These are phyloP conservation scores for Cryptoprocta ferox DNA, from an alignment of 2,797 vertebrate genomes.

Conservation along the genomic window DNA sequence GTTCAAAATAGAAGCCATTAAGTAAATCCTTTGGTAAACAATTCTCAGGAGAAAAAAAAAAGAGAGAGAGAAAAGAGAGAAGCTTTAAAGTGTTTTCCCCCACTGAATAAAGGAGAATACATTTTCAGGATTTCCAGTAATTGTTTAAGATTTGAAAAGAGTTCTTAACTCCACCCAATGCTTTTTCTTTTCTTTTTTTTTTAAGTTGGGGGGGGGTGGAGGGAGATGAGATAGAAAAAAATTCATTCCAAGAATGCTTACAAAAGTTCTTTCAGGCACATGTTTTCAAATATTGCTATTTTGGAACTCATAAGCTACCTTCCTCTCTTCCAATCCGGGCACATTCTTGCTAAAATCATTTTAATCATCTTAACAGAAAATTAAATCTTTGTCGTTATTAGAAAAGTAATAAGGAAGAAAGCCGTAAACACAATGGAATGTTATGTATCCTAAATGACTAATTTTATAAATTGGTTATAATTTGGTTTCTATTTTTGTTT, in stretches of 20 bases:
- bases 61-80: background rate
- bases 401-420: slow-evolving; percentile 19
- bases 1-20: slow-evolving; percentile 77
- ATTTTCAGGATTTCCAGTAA: slow-evolving; percentile 82
- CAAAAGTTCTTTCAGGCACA: slow-evolving; percentile 34
- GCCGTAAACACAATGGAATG: background rate
- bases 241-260: slow-evolving; percentile 52
- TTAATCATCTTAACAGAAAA: slow-evolving; percentile 47
- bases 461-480: slow-evolving; percentile 46
- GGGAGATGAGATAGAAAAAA: background rate
- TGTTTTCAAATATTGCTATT: slow-evolving; percentile 56
- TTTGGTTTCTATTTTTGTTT: slow-evolving; percentile 26
- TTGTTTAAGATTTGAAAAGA: slow-evolving; percentile 80
- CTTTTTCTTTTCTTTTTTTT: slow-evolving; percentile 30
- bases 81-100: slow-evolving; percentile 73
- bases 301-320: slow-evolving; percentile 49
- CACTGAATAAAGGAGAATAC: slow-evolving; percentile 69
- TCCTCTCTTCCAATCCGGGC: slow-evolving; percentile 9
- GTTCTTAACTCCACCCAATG: slow-evolving; percentile 70
- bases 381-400: background rate
- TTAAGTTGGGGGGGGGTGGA: background rate
- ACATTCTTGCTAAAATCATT: slow-evolving; percentile 49
- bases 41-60: slow-evolving; percentile 55
- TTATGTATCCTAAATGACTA: slow-evolving; percentile 5
- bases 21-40: slow-evolving; percentile 70